A percentile compares a stretch with the other conserved stretches of the same genome.
Conservation (phyloP, 2,113 vertebrate species). For the Bujurquina vittata region DNA sequence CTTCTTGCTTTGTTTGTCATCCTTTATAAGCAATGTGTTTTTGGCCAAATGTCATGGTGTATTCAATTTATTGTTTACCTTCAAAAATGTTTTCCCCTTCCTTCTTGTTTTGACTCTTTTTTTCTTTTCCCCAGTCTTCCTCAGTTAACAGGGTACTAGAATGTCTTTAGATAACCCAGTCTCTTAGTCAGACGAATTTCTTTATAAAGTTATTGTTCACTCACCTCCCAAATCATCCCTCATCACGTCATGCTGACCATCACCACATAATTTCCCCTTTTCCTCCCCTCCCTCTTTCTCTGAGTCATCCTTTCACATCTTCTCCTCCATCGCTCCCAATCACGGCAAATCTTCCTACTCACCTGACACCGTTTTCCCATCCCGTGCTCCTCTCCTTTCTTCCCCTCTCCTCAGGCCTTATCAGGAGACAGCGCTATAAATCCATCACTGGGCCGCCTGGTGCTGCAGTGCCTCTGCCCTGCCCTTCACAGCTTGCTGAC, state of each 20-base stretch:
- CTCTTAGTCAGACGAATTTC: conserved; percentile 24
- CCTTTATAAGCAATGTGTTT: background rate
- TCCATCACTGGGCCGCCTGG: conserved; percentile 89
- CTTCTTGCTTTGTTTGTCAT: background rate
- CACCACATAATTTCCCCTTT: conserved; percentile 10
- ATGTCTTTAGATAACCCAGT: conserved; percentile 54
- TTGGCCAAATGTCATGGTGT: background rate
- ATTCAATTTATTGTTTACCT: background rate
- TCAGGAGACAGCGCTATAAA: conserved; percentile 93
- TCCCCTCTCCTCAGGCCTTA: conserved; percentile 83
- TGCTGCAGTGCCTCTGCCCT: conserved; percentile 91
- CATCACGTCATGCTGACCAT: background rate
- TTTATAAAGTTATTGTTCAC: conserved; percentile 43
- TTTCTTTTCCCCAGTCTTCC: conserved; percentile 63
- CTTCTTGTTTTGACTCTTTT: conserved; percentile 51
- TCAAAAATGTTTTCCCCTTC: conserved; percentile 17
- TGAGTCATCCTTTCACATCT: conserved; percentile 28
- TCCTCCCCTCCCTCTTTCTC: conserved; percentile 8
- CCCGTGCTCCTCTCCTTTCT: conserved; percentile 7
- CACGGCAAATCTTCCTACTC: conserved; percentile 22
- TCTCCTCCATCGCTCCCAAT: conserved; percentile 17
- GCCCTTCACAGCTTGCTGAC: conserved; percentile 88
- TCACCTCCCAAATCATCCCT: background rate
- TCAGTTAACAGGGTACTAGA: conserved; percentile 74
- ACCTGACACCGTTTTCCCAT: conserved; percentile 7